Conservation (phyloP, 1,140 invertebrate species). For the Brachionus koreanus region DNA sequence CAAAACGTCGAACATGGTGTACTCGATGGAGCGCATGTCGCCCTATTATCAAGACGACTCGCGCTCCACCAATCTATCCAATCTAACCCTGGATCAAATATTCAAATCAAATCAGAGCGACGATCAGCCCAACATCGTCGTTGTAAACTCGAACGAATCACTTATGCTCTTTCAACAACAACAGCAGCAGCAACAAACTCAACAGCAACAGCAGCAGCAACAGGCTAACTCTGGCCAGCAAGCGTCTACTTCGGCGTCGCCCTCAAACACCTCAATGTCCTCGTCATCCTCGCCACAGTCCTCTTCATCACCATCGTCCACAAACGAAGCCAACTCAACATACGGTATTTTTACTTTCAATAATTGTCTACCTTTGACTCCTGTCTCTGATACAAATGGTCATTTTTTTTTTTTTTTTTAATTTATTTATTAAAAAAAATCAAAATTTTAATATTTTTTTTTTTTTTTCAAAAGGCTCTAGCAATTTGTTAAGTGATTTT, state of each 20-base stretch:
- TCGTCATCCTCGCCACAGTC: slow-evolving; percentile 27
- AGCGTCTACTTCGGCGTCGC: background rate
- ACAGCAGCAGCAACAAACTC: background rate
- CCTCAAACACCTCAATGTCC: background rate
- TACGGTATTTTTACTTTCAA: slow-evolving; percentile 21
- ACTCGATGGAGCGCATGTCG: slow-evolving; percentile 10
- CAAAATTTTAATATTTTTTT: background rate
- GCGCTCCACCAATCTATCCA: slow-evolving; percentile 9
- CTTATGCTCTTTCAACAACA: background rate
- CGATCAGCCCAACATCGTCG: background rate
- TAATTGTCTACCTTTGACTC: background rate
- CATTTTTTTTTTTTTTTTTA: background rate
- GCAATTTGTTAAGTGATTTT: background rate
- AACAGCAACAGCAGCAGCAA: slow-evolving; percentile 15
- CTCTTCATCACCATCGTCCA: background rate
- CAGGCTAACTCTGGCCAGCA: background rate
- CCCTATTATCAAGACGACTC: slow-evolving; percentile 22
- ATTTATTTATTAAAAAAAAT: background rate
- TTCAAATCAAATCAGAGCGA: slow-evolving; percentile 15
- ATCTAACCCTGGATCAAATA: slow-evolving; percentile 25
- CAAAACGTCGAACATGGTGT: background rate
- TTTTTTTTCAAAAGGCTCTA: background rate
- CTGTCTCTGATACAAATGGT: slow-evolving; percentile 9
- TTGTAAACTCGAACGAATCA: background rate
- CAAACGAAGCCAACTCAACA: background rate